A percentile compares a stretch with the other conserved stretches of the same genome.
phyloP scores from a whole-genome alignment of 2,113 vertebrate genomes.

The Candoia aspera region DNA sequence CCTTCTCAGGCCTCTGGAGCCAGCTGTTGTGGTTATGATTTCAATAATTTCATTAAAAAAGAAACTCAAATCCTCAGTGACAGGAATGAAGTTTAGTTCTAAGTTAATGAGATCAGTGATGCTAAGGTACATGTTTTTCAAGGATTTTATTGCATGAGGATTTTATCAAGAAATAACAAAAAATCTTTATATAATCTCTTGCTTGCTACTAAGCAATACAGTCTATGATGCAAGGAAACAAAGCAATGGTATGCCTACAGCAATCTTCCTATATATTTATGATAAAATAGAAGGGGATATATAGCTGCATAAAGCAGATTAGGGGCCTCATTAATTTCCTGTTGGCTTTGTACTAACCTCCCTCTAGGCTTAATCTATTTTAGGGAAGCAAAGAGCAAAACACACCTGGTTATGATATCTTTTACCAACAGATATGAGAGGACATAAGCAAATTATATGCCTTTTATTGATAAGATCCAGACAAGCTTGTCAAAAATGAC shows the following conservation, averaged over 20 bases:
- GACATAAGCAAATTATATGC: neutral
- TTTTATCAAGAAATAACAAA: slow-evolving; percentile 24
- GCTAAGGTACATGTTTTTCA: neutral
- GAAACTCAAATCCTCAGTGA: neutral
- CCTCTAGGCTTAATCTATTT: slow-evolving; percentile 5
- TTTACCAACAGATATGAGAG: neutral
- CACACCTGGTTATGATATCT: neutral
- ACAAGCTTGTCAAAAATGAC: neutral
- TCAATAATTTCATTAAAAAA: neutral
- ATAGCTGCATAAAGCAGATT: slow-evolving; percentile 19
- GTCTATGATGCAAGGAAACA: neutral
- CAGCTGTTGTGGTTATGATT: neutral
- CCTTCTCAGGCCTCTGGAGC: neutral
- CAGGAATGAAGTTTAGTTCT: neutral
- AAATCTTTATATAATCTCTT: neutral
- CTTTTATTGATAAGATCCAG: neutral
- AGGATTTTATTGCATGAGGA: neutral
- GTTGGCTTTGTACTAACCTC: slow-evolving; percentile 9
- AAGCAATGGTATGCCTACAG: neutral
- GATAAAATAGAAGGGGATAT: neutral
- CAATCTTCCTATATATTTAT: neutral
- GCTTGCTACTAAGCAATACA: neutral
- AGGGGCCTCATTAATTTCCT: slow-evolving; percentile 27
- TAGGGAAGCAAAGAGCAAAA: neutral
- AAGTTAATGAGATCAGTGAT: neutral